Percentiles rank a stretch among this genome's conserved stretches.
These are phyloP conservation scores for Salmo trutta DNA, from an alignment of 2,797 vertebrate genomes.

Conservation along the genomic window DNA sequence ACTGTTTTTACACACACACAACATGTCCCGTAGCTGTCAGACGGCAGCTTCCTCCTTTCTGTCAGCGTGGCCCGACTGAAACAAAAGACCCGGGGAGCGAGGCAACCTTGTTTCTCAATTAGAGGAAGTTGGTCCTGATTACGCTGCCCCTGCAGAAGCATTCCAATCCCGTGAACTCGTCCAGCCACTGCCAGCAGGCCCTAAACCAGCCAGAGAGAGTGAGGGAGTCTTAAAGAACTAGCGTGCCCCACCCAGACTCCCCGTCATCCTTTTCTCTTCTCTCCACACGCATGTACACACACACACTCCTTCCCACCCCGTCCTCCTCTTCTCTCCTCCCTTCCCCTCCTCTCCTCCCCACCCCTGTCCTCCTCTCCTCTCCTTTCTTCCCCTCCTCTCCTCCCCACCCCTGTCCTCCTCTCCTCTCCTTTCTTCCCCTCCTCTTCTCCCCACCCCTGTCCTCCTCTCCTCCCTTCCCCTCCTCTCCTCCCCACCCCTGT, in stretches of 20 bases:
- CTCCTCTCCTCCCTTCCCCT: conserved; percentile 29
- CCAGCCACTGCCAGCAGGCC: conserved; percentile 56
- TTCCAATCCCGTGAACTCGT: conserved; percentile 68
- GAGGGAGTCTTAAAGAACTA: conserved; percentile 42
- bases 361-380: neutral
- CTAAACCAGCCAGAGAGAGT: conserved; percentile 34
- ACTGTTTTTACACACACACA: conserved; percentile 53
- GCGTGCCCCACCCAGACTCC: neutral
- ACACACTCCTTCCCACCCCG: neutral
- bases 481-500: neutral
- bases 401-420: conserved; percentile 25
- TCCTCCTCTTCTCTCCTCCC: neutral
- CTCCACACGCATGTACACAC: conserved; percentile 11
- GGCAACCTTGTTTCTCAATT: conserved; percentile 64
- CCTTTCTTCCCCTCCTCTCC: neutral
- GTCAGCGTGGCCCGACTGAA: conserved; percentile 62
- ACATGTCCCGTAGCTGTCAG: conserved; percentile 58
- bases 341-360: neutral
- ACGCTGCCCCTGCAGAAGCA: conserved; percentile 65
- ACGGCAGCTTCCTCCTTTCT: conserved; percentile 69
- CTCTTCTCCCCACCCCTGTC: conserved; percentile 31
- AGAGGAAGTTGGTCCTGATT: conserved; percentile 79
- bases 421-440: neutral
- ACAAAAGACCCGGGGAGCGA: conserved; percentile 70
- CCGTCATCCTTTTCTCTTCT: no score